A percentile compares a stretch with the other conserved stretches of the same genome.
These are phyloP conservation scores for Rhopalosiphum maidis DNA, from an alignment of 1,140 invertebrate species.

Conservation along the genomic window DNA sequence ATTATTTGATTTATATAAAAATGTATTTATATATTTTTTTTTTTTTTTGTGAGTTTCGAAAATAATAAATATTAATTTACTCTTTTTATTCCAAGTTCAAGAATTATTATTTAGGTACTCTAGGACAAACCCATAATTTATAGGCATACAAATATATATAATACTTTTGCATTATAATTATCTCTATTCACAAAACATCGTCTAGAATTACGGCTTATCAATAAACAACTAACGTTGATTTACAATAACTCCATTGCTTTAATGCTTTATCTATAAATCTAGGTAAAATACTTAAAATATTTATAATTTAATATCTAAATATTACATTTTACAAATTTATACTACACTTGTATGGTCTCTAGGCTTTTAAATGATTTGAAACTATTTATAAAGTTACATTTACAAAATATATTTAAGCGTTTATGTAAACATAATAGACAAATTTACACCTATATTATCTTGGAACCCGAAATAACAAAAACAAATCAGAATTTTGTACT, in stretches of 20 bases:
- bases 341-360: not conserved
- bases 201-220: not conserved
- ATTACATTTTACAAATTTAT: no score
- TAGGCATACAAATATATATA: not conserved
- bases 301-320: no score
- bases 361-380: not conserved
- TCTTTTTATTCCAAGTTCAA: no score
- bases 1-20: not conserved
- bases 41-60: no score
- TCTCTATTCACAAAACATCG: not conserved
- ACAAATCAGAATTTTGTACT: no score
- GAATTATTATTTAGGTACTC: no score
- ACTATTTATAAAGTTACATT: not conserved
- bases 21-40: not conserved
- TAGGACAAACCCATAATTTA: not conserved
- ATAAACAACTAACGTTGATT: not conserved
- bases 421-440: not conserved
- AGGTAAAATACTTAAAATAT: no score
- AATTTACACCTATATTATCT: no score
- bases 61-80: not conserved
- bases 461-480: no score
- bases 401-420: not conserved
- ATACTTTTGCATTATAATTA: not conserved
- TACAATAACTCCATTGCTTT: not conserved
- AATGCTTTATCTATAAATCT: no score